Evolutionary conservation across 2,113 vertebrate species (phyloP), one percentile per base, ranked within the genome.

Genomic region (Promerops cafer): DNA sequence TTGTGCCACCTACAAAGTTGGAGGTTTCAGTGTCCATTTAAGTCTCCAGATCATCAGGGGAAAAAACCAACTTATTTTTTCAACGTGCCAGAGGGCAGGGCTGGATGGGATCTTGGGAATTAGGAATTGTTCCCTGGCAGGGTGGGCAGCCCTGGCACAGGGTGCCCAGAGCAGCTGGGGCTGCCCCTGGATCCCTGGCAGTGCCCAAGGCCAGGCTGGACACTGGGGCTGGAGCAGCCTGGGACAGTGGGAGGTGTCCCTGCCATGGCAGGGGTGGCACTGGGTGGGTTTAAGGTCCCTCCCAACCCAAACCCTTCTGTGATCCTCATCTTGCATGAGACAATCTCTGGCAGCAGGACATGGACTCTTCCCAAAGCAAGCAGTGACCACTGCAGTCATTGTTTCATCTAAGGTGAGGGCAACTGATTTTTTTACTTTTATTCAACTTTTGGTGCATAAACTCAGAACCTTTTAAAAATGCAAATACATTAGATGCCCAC

Each of bases 261-360:
- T 82, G 69, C 9, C 53, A 53, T 18, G 77, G 60, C 37, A 10
- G 50, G 28, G 37, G 19, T 8, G 60, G 27, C 0, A 24, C 1
- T 4, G 20, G 8, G 0, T 13, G 53, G 3, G 3, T 52, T 52
- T 24, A 2, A 27, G 44, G 7, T 19, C 19, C 10, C 23, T 59
- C 0, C n/a, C 9, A 6, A 3, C 7, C 27, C 60, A 45, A 68
- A 60, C 7, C 4, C 2, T n/a, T 30, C 20, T 33, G 4, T 30
- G 16, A 60, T 31, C 10, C 52, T 11, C 31, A 30, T 4, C 21
- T 20, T 30, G 16, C 18, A n/a, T 10, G 15, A 40, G 59, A 50
- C 13, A 14, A 35, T 27, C 26, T 47, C 30, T 39, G 40, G 23
- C 11, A 82, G 45, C 44, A 74, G 65, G n/a, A 40, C 33, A 33